Conservation (phyloP, 2,888 invertebrate genomes). For the Ferdinandea cuprea region DNA sequence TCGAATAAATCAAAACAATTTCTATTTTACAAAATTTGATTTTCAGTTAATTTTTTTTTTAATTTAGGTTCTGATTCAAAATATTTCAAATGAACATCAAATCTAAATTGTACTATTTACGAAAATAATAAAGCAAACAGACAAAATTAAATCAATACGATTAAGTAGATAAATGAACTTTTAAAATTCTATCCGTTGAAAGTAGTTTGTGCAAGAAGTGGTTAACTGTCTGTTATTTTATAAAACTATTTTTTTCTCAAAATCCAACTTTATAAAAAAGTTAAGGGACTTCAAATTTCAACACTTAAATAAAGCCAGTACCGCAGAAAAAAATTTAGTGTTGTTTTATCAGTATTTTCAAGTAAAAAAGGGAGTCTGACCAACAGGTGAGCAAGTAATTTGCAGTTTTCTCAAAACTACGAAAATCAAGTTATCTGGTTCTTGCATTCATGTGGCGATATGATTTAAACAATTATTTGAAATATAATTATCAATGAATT, state of each 20-base stretch:
- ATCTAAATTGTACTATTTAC: no score
- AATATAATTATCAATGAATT: not conserved
- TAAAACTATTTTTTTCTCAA: conserved; percentile 6
- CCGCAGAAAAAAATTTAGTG: conserved; percentile 5
- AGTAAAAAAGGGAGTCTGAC: no score
- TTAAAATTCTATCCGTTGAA: conserved; percentile 4
- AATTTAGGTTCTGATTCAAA: no score
- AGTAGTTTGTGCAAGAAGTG: conserved; percentile 23
- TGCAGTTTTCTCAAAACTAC: no score
- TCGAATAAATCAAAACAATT: not conserved
- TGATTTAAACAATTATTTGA: no score
- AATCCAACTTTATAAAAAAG: not conserved
- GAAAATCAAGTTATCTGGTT: no score
- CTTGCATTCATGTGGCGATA: no score
- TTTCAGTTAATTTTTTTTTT: not conserved
- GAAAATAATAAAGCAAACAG: conserved; percentile 5
- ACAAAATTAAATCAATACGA: conserved; percentile 21
- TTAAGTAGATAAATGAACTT: conserved; percentile 15
- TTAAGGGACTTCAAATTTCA: conserved; percentile 7
- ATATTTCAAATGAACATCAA: no score
- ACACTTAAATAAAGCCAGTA: conserved; percentile 1
- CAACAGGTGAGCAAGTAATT: no score
- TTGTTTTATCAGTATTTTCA: not conserved
- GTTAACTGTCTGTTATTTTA: no score
- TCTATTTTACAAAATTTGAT: not conserved